A percentile compares a stretch with the other conserved stretches of the same genome.
phyloP scores from a whole-genome alignment of 2,113 vertebrate genomes.

The Calyptomena viridis region DNA sequence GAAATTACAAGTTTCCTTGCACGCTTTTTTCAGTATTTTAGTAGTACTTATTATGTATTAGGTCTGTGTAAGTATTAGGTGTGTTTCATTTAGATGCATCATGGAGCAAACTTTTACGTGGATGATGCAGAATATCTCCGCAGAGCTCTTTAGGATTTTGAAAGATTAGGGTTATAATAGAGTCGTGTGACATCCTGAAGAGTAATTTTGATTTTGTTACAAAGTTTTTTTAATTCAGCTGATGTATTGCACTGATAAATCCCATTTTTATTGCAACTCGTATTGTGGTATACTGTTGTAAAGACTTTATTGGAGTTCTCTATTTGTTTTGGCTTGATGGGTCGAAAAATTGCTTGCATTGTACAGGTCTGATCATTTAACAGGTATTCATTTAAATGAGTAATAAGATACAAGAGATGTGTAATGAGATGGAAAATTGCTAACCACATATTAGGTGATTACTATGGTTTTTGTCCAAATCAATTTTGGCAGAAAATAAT shows the following conservation, averaged over 20 bases:
- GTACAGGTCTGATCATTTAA: slow-evolving; percentile 49
- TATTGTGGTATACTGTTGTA: neutral
- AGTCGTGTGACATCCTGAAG: neutral
- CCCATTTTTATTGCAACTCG: neutral
- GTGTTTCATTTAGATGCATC: neutral
- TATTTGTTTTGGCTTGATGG: slow-evolving; percentile 58
- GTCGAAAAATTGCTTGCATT: slow-evolving; percentile 51
- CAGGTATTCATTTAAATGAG: slow-evolving; percentile 63
- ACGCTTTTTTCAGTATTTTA: neutral
- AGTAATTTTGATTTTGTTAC: neutral
- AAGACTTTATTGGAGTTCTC: neutral
- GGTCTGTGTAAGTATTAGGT: neutral
- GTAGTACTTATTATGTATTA: neutral
- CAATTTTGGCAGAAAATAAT: slow-evolving; percentile 67
- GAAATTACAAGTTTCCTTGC: neutral
- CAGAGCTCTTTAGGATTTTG: neutral
- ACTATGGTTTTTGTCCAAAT: slow-evolving; percentile 56
- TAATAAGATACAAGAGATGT: slow-evolving; percentile 61
- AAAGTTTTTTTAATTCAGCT: neutral
- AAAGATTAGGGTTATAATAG: neutral
- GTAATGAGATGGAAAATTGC: slow-evolving; percentile 70
- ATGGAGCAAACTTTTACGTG: neutral
- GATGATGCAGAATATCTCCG: neutral
- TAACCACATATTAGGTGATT: slow-evolving; percentile 50
- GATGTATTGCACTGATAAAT: neutral